Base-by-base conservation (phyloP, 2,797 vertebrate species). In the Siniperca undulata region DNA sequence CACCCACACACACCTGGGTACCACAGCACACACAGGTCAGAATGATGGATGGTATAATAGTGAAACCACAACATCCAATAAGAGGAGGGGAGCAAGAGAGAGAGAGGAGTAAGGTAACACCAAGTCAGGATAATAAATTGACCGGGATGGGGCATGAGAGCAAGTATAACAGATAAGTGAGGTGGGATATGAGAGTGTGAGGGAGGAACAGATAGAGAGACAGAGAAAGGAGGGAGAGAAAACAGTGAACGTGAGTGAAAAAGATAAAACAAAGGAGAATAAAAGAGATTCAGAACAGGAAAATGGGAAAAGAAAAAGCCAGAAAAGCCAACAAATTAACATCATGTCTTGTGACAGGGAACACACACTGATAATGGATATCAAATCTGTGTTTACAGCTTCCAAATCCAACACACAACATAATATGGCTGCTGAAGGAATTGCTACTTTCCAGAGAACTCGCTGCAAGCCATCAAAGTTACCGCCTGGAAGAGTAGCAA, bases 11-110 rank as follows among this genome's bases (percentile, higher is more conserved):
- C 74, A 78, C 80, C 75, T 85, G 76, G 20, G 68, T 46, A 64
- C 61, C 68, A 50, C 67, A 67, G 79, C 80, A 48, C 78, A 75
- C 80, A 85, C 70, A 20, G 70, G 83, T 77, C 87, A 86, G 67
- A 68, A 84, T 92, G 91, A 94, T 92, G 91, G 88, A 93, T 91
- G 88, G 83, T 48, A 75, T 87, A 56, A 83, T 74, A 75, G 74
- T 38, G 82, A 87, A 88, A 88, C 91, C 74, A 86, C 87, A 90
- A 62, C 81, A 81, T 55, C 70, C 77, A 82, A 86, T 88, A 82
- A 84, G 59, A 72, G 40, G 59, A 55, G 60, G 34, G 52, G 75
- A 42, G 44, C 24, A 56, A 22, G 61, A 36, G 62, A 22, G 50
- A 24, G 60, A 61, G 78, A 55, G 19, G 60, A n/a, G 30, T 17